Conservation (phyloP, 2,888 invertebrate genomes). For the Trachelus iudaicus region DNA sequence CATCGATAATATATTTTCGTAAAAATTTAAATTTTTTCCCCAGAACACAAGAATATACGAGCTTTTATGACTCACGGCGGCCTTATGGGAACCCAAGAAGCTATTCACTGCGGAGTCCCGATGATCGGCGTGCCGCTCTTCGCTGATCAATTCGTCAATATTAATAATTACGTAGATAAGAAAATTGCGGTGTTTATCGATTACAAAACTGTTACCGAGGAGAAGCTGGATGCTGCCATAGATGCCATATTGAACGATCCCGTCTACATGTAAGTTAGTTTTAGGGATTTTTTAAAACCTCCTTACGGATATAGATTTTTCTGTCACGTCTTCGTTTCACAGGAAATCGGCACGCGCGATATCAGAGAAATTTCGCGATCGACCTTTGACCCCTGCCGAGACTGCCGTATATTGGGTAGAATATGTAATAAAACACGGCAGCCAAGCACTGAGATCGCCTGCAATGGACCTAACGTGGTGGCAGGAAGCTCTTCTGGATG, state of each 20-base stretch:
- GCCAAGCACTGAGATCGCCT: slow-evolving; percentile 12
- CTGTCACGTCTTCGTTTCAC: too few relatives aligned
- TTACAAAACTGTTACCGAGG: slow-evolving; percentile 34
- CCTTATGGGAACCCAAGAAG: slow-evolving; percentile 43
- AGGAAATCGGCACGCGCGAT: neutral
- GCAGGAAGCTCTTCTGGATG: slow-evolving; percentile 10
- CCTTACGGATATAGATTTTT: too few relatives aligned
- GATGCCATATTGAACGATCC: slow-evolving; percentile 40
- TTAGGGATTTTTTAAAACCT: neutral
- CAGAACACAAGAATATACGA: slow-evolving; percentile 56
- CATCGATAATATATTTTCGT: neutral
- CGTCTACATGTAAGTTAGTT: slow-evolving; percentile 18
- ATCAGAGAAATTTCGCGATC: slow-evolving; percentile 12
- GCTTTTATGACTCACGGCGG: slow-evolving; percentile 54
- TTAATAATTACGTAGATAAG: slow-evolving; percentile 40
- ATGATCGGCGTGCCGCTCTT: slow-evolving; percentile 46
- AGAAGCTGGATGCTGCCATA: slow-evolving; percentile 38
- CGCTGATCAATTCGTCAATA: slow-evolving; percentile 39
- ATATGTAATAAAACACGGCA: slow-evolving; percentile 11
- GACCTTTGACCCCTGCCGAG: slow-evolving; percentile 5
- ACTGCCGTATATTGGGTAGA: slow-evolving; percentile 15
- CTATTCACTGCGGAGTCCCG: slow-evolving; percentile 40
- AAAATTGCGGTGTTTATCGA: slow-evolving; percentile 40
- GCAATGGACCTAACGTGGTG: slow-evolving; percentile 13
- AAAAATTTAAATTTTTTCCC: neutral